Base-by-base conservation (phyloP, 2,113 vertebrate species). In the Sterna hirundo region DNA sequence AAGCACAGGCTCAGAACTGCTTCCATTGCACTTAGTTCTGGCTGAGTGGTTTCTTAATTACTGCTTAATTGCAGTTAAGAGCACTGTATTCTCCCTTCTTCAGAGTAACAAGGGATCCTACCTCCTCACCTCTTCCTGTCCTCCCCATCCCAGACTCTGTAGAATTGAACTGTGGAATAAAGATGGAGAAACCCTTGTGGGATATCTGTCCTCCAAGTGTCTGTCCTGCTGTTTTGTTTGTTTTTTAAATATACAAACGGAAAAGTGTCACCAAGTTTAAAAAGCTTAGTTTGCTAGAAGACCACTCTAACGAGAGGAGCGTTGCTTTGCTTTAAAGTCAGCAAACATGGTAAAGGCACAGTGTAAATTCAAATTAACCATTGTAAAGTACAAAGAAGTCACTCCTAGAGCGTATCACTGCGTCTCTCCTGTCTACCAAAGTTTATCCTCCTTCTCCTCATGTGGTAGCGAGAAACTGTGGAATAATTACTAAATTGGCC, bases 321-420 rank as follows among this genome's bases (percentile, higher is more conserved):
- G 7, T 9, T 32, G 44, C 32, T 83, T 79, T 38, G 23, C 34
- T 58, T 90, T 62, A 4, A 64, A 65, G 61, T 19, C 23, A n/a
- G 42, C 22, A 20, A 32, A 44, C 0, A 0, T 42, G 66, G 44
- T 42, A 60, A 60, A 32, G 18, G 21, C 29, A 12, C 14, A 2
- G 3, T 25, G 12, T 6, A 12, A 85, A 64, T 34, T 15, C 44
- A 14, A 58, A 16, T 30, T 8, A 76, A 21, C 14, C 11, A 0
- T 0, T 55, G 55, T n/a, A 5, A n/a, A 58, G 10, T 10, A 65
- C 30, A 21, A 49, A 5, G 12, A 42, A 77, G 11, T 38, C 1
- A 0, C 60, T 58, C 30, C 19, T 40, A 0, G 11, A 58, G 38
- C 1, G 2, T 9, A 1, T 34, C 10, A 0, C 16, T 64, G 52